A percentile compares a stretch with the other conserved stretches of the same genome.
These are phyloP conservation scores for Cetonia aurata DNA, from an alignment of 2,888 invertebrate genomes.

Conservation along the genomic window DNA sequence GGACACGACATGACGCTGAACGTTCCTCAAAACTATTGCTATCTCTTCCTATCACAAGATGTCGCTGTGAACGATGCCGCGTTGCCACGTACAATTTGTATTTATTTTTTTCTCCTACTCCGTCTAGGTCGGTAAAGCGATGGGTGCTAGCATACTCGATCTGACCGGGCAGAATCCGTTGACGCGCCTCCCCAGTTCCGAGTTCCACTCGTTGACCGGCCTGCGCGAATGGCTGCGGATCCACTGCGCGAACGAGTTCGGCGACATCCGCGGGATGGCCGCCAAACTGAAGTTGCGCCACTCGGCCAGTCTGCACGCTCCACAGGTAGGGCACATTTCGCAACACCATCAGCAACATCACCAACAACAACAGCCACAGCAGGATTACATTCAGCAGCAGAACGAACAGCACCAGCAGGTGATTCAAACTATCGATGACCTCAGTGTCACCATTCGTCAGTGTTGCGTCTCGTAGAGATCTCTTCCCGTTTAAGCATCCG, in stretches of 20 bases:
- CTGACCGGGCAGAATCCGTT: constrained; percentile 84
- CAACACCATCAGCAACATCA: constrained; percentile 27
- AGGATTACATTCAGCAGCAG: constrained; percentile 16
- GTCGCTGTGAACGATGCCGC: no score
- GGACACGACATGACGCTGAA: no score
- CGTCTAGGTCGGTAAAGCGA: constrained; percentile 79
- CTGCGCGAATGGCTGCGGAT: constrained; percentile 74
- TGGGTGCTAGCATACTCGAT: constrained; percentile 88
- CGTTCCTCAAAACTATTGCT: no score
- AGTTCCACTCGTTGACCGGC: constrained; percentile 79
- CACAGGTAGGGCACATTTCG: constrained; percentile 57
- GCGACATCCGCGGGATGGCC: constrained; percentile 52
- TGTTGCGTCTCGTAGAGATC: constrained; percentile 48
- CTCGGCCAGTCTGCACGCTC: constrained; percentile 55
- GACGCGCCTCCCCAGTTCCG: constrained; percentile 84
- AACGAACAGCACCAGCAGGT: constrained; percentile 55
- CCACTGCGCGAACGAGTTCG: constrained; percentile 57
- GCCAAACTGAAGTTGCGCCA: constrained; percentile 52
- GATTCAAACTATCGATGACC: constrained; percentile 55
- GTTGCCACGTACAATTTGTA: no score
- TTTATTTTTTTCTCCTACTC: no score
- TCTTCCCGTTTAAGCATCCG: no score
- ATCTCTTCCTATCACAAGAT: no score
- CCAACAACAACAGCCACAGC: constrained; percentile 31
- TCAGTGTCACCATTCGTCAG: constrained; percentile 50